Conservation (phyloP, 2,888 invertebrate genomes). For the Reticulitermes lucifugus region DNA sequence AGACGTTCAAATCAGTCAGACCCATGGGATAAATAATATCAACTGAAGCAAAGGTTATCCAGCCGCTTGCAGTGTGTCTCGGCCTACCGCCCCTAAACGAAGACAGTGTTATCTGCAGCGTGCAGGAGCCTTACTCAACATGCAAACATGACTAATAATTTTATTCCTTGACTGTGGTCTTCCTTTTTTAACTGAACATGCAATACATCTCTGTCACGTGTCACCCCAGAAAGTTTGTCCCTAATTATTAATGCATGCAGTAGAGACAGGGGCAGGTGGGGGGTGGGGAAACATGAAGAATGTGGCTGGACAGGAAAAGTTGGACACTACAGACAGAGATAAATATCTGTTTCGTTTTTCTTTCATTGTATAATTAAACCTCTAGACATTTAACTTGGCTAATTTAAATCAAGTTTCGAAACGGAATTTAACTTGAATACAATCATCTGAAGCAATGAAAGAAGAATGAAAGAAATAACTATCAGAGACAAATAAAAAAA, state of each 20-base stretch:
- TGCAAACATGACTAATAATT: slow-evolving; percentile 3
- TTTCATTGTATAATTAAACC: not conserved
- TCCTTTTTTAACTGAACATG: not conserved
- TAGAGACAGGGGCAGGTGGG: not conserved
- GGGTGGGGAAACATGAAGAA: not conserved
- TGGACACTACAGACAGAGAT: not conserved
- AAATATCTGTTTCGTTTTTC: not conserved
- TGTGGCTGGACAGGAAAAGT: not conserved
- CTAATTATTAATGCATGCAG: slow-evolving; percentile 2
- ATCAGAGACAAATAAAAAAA: too few species aligned
- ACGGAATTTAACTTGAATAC: not conserved
- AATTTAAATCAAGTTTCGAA: not conserved
- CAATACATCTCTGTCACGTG: slow-evolving; percentile 13
- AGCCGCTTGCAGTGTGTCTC: not conserved
- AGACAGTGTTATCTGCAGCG: not conserved
- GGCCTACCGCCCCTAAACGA: not conserved
- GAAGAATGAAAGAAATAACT: not conserved
- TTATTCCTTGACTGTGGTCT: not conserved
- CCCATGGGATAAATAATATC: not conserved
- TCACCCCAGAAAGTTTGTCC: not conserved
- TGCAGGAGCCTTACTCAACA: not conserved
- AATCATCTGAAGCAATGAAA: not conserved
- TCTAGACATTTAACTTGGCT: not conserved
- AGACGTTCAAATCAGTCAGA: too few species aligned
- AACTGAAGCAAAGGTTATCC: not conserved